Base-by-base conservation (phyloP, 2,888 invertebrate species). In the Drosophila mimetica region DNA sequence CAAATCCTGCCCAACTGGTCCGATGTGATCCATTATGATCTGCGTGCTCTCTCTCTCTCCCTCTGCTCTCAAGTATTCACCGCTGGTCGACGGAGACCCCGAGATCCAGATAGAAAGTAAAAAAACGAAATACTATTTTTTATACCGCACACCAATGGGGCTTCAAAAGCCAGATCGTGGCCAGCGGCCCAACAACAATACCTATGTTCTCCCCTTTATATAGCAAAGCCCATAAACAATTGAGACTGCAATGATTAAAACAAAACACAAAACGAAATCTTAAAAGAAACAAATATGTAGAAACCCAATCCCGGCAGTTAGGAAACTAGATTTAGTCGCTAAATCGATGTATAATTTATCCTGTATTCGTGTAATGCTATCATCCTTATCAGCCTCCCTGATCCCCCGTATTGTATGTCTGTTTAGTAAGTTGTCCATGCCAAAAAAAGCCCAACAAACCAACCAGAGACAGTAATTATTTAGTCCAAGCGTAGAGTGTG, bases 181-280 rank as follows among this genome's bases (percentile, higher is more conserved):
- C 66, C 39, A 47, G 61, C 65, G 46, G 39, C 55, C 34, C 16
- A 32, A 18, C 16, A 32, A 18, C 16, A 25, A 30, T 14, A 14
- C 22, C 41, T 36, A 32, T 47, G 58, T 59, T 37, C n/a, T 48
- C 37, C 58, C 51, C 22, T 55, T 14, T 50, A 52, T 55, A 51
- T 32, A 72, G 71, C 77, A 76, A 46, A 55, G 25, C 79, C 82
- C 79, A 86, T 86, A 71, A 76, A 84, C 86, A 85, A 86, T 87
- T 84, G 86, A 84, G 84, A 84, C 84, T 84, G 84, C 88, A 85
- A 79, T 75, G 67, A 80, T 36, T 28, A 50, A 20, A 34, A 50
- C 50, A 34, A 50, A 20, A 48, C 9, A 20, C 30, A 36, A 25
- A 53, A 47, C 39, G 9, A 37, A 16, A 36, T 8, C 61, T 60